Conservation (phyloP, 2,113 vertebrate species). For the Leucoraja erinaceus region DNA sequence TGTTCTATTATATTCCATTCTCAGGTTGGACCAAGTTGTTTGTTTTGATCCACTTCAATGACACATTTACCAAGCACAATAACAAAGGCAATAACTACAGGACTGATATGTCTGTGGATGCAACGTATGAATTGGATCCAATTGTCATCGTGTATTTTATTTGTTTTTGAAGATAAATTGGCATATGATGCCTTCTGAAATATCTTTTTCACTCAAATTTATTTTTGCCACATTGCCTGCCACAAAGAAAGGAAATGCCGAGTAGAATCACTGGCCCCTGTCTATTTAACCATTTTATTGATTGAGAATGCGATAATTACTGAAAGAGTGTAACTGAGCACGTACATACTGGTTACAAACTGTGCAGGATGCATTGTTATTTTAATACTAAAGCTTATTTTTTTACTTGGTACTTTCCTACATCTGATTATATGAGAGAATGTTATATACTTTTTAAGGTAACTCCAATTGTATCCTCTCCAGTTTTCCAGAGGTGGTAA, state of each 20-base stretch:
- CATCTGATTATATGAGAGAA: not conserved
- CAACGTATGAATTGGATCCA: not conserved
- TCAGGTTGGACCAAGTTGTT: not conserved
- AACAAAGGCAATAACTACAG: not conserved
- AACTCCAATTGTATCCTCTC: no score
- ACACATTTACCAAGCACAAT: not conserved
- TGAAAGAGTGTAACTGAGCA: not conserved
- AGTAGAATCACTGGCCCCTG: not conserved
- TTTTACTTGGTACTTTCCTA: not conserved
- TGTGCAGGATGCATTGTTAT: no score
- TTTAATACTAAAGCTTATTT: not conserved
- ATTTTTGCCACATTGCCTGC: not conserved
- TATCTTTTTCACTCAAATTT: not conserved
- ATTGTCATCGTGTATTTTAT: not conserved
- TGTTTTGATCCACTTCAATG: not conserved
- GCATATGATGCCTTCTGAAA: not conserved
- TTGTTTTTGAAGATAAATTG: not conserved
- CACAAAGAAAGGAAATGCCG: not conserved
- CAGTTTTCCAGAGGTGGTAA: no score
- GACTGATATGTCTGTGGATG: not conserved
- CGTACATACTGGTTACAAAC: no score
- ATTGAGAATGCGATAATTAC: not conserved
- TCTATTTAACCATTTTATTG: not conserved
- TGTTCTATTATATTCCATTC: not conserved
- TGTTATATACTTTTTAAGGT: no score